phyloP scores from a whole-genome alignment of 2,113 vertebrate species.

The Crypturellus undulatus region DNA sequence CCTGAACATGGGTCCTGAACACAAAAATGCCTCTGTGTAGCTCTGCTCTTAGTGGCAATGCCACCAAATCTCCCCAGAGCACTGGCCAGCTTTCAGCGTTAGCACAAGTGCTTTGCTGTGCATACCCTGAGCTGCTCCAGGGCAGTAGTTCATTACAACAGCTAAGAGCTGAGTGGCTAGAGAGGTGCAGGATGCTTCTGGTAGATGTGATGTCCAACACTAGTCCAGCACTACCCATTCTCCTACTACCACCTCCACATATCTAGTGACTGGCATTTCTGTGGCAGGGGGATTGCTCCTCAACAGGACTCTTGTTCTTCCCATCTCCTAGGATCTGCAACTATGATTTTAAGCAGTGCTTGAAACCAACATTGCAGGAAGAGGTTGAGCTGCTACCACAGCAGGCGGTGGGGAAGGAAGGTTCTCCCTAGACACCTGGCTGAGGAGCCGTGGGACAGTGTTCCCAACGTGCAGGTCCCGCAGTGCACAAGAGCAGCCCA shows the following conservation, averaged over 20 bases:
- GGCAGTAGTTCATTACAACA: neutral
- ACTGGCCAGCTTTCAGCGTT: fast-evolving
- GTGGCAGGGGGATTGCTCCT: neutral
- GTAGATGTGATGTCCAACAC: neutral
- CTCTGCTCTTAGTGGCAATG: neutral
- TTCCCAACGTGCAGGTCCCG: neutral
- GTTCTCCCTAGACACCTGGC: neutral
- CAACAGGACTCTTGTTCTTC: neutral
- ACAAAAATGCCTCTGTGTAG: neutral
- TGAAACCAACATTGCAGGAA: neutral
- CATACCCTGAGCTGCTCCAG: neutral
- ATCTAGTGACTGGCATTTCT: neutral
- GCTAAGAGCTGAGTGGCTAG: neutral
- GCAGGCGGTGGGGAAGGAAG: neutral
- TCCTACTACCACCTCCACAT: neutral
- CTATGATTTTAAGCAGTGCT: neutral
- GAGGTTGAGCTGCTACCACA: neutral
- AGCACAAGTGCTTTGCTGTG: neutral
- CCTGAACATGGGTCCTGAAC: neutral
- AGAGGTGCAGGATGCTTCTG: neutral
- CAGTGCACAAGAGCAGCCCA: neutral
- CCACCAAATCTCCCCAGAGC: neutral
- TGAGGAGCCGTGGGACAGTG: neutral
- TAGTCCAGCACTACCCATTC: neutral
- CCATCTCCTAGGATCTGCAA: neutral